Percentiles rank a stretch among this genome's conserved stretches.
Conservation (phyloP, 2,888 invertebrate genomes). For the Napeogenes inachia region DNA sequence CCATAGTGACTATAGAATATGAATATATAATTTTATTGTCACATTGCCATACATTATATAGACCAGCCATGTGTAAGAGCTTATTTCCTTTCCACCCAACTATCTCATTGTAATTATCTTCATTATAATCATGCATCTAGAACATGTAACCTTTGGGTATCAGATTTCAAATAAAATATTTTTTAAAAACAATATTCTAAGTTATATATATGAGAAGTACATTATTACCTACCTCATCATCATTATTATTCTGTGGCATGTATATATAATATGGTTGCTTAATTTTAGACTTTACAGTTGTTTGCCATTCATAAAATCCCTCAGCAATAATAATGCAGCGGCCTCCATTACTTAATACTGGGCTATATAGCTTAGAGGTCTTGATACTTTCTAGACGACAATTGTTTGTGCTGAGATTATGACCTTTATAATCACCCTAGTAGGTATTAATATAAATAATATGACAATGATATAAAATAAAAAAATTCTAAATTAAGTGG, state of each 20-base stretch:
- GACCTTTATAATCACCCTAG: constrained; percentile 80
- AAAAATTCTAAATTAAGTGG: background rate
- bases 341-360: constrained; percentile 81
- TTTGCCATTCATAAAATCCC: constrained; percentile 91
- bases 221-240: constrained; percentile 49
- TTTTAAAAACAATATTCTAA: background rate
- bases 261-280: constrained; percentile 88
- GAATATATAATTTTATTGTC: constrained; percentile 80
- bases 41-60: constrained; percentile 83
- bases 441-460: background rate
- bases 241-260: constrained; percentile 74
- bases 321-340: constrained; percentile 88
- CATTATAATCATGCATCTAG: constrained; percentile 64
- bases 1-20: constrained; percentile 87
- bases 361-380: constrained; percentile 83
- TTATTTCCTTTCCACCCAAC: constrained; percentile 79
- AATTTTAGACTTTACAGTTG: constrained; percentile 71
- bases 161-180: background rate
- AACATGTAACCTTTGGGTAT: constrained; percentile 25
- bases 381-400: constrained; percentile 84
- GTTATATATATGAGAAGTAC: background rate
- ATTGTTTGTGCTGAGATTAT: constrained; percentile 86
- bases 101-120: constrained; percentile 63
- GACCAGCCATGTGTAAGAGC: constrained; percentile 85
- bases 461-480: background rate